Evolutionary conservation across 2,113 vertebrate genomes (phyloP), one percentile per base, ranked within the genome.

Genomic region (Ptyas mucosa): DNA sequence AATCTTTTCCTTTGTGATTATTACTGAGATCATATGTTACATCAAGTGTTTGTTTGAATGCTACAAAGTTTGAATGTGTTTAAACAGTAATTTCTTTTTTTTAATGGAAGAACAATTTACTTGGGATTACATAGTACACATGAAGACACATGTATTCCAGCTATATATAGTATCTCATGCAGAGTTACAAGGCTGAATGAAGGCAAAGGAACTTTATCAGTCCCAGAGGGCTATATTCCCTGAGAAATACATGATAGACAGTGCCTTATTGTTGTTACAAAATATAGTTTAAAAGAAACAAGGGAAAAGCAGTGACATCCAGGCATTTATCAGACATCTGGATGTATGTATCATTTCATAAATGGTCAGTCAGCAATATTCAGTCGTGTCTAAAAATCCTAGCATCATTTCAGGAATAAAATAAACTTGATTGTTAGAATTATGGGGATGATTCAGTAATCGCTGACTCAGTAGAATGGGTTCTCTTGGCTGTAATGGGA

Each of bases 221-320:
- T 96, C 96, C 94, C 96, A 57, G 34, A 95, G 96, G 88, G 96
- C 93, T 95, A 94, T 97, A 97, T 97, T 97, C 94, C 94, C 95
- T 0, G 43, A 95, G 96, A 97, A 96, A 96, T 90, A 64, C 52
- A 88, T 69, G 15, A 8, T 91, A 93, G 95, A 91, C 96, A 94
- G 75, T 96, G 94, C 91, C 87, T 94, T 94, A 93, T 95, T 95
- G 91, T 93, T 94, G 57, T 95, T 94, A 93, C 61, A 92, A 93
- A 96, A 96, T 96, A 94, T 89, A 23, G 24, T 87, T 87, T 95
- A 95, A 96, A 94, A 93, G 93, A 88, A 91, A 61, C 86, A 94
- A 95, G 91, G 75, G 51, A 49, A 61, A 93, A 90, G 55, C 46
- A 52, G 75, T 58, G 5, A 87, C 54, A 93, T 93, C 81, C 29